Evolutionary conservation across 92 coral and sea anemone species (phyloP).

Genomic region (Chrysogorgia sp.): DNA sequence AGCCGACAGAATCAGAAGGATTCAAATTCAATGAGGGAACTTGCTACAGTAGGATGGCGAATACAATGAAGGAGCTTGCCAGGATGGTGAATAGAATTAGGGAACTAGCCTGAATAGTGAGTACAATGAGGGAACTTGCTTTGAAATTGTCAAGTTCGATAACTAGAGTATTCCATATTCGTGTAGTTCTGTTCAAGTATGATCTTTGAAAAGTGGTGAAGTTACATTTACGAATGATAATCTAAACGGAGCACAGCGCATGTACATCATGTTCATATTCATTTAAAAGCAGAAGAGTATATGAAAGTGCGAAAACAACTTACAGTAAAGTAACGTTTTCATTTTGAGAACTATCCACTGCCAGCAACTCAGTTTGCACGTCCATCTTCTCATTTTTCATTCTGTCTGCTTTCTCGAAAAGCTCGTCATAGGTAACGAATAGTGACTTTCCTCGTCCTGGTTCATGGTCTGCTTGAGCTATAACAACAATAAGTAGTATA

Average conservation of each 20-base stretch:
- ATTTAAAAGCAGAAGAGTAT: background rate
- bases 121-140: too few relatives aligned
- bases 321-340: slow-evolving; percentile 11
- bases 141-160: too few relatives aligned
- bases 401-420: slow-evolving; percentile 19
- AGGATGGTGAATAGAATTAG: background rate
- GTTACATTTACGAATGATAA: too few relatives aligned
- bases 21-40: background rate
- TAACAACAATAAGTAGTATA: background rate
- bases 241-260: background rate
- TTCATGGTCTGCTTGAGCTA: slow-evolving; percentile 27
- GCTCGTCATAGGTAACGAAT: slow-evolving; percentile 28
- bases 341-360: slow-evolving; percentile 1
- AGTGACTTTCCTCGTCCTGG: background rate
- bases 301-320: background rate
- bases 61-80: background rate
- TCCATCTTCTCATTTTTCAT: slow-evolving; percentile 7
- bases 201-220: too few relatives aligned
- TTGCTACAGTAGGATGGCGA: background rate
- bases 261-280: background rate
- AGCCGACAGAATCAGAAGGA: too few relatives aligned
- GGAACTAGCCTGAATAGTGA: too few relatives aligned
- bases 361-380: slow-evolving; percentile 6
- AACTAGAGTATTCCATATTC: too few relatives aligned
- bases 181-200: too few relatives aligned